Percentiles rank a stretch among this genome's conserved stretches.
Conservation (phyloP, 2,797 vertebrate genomes). For the Intellagama lesueurii region DNA sequence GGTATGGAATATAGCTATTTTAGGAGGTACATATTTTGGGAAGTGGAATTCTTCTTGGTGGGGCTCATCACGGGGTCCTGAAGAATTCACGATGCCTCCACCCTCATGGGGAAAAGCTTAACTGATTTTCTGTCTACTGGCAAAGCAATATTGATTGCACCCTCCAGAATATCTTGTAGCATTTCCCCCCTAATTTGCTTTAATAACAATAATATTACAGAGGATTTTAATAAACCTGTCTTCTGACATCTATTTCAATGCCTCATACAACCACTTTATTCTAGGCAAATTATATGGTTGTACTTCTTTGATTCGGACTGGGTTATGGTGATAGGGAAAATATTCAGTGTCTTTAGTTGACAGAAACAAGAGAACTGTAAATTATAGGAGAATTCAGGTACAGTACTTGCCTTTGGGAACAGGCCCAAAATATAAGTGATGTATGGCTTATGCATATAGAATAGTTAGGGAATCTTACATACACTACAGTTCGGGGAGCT, state of each 20-base stretch:
- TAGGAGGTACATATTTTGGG: neutral
- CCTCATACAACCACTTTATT: no score
- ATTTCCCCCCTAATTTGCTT: neutral
- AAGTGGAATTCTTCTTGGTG: neutral
- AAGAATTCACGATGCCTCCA: neutral
- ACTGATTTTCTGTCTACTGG: neutral
- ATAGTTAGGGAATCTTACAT: neutral
- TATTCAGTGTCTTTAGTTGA: neutral
- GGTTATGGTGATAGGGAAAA: neutral
- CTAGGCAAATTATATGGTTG: no score
- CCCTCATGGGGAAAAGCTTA: neutral
- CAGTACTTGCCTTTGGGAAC: neutral
- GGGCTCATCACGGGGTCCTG: neutral
- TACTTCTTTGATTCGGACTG: neutral
- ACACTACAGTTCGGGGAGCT: neutral
- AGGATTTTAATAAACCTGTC: no score
- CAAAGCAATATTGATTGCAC: neutral
- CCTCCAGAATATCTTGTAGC: neutral
- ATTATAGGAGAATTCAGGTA: neutral
- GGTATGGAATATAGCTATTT: neutral
- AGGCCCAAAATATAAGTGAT: neutral
- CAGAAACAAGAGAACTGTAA: neutral
- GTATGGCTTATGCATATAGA: neutral
- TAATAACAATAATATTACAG: no score
- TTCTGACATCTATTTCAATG: no score